Evolutionary conservation across 2,113 vertebrate species (phyloP), one percentile per base, ranked within the genome.

Genomic region (Triplophysa tibetana): DNA sequence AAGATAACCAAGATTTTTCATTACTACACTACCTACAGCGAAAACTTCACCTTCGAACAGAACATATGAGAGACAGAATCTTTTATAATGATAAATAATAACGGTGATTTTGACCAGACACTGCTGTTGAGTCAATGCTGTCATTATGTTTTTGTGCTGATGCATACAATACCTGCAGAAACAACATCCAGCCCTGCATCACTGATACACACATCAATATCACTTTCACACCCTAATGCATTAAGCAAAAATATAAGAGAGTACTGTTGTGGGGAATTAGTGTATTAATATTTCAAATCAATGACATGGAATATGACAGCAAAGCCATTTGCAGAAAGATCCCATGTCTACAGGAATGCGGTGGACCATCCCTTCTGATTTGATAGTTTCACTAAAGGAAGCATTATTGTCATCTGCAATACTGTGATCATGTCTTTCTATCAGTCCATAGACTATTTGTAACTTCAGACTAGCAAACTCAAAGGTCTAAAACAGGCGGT

Each of bases 241-340:
- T 24, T 73, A 14, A 4, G 8, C 29, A 61, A 17, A 13, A 52
- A 17, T 5, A 52, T 52, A 52, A 16, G 3, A 4, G 13, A 52
- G 45, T 33, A 8, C 56, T 62, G 29, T 43, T 24, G 11, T 19
- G 14, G 21, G 41, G 12, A 54, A 83, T 86, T 86, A 86, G 83
- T 86, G 58, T 29, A 83, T 86, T 86, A 84, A 84, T 77, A 74
- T 29, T 61, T 85, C 73, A 84, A 81, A 81, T 82, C 78, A 81
- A 70, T 38, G 67, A 60, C 82, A 77, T 84, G 81, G 76, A 77
- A 73, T 66, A 74, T 81, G 80, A 58, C 72, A 14, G 19, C 14
- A 70, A 9, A n/a, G 21, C 43, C 33, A 66, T 56, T 43, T 68
- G 61, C 62, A 70, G 82, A 64, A 56, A 26, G 60, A 83, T 80